Conservation (phyloP, 2,113 vertebrate genomes). For the Callorhinus ursinus region DNA sequence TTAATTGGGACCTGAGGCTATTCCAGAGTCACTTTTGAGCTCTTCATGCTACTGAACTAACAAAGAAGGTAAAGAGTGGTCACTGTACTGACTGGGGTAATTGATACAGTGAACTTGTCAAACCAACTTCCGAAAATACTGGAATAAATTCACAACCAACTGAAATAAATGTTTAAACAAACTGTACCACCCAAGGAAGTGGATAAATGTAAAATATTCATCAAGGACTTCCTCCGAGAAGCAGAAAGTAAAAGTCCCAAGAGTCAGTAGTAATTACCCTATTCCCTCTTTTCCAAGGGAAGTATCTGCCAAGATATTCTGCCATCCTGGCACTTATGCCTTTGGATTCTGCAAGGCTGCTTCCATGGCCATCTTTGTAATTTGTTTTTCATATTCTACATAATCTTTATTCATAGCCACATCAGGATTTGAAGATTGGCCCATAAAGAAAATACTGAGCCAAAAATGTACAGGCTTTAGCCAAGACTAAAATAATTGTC, state of each 20-base stretch:
- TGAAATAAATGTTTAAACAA: constrained; percentile 38
- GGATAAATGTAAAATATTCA: neutral
- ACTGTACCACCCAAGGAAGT: neutral
- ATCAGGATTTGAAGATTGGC: constrained; percentile 33
- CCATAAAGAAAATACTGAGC: constrained; percentile 40
- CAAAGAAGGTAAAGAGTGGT: neutral
- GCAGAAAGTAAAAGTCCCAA: neutral
- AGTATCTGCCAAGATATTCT: neutral
- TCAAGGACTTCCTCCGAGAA: neutral
- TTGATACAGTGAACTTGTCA: neutral
- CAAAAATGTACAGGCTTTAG: constrained; percentile 30
- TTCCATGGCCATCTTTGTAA: constrained; percentile 23
- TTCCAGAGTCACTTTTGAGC: neutral
- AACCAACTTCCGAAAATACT: constrained; percentile 2
- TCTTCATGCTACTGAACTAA: neutral
- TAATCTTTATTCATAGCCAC: constrained; percentile 72
- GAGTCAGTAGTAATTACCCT: neutral
- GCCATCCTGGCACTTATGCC: neutral
- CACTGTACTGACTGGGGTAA: neutral
- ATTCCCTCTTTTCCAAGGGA: neutral
- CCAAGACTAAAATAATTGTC: constrained; percentile 48
- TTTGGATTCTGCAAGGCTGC: neutral
- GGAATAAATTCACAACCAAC: neutral
- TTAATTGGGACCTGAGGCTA: neutral
- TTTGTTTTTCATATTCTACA: constrained; percentile 54